These are phyloP conservation scores for Phaethornis superciliosus DNA, from an alignment of 2,113 vertebrate genomes.

Conservation along the genomic window DNA sequence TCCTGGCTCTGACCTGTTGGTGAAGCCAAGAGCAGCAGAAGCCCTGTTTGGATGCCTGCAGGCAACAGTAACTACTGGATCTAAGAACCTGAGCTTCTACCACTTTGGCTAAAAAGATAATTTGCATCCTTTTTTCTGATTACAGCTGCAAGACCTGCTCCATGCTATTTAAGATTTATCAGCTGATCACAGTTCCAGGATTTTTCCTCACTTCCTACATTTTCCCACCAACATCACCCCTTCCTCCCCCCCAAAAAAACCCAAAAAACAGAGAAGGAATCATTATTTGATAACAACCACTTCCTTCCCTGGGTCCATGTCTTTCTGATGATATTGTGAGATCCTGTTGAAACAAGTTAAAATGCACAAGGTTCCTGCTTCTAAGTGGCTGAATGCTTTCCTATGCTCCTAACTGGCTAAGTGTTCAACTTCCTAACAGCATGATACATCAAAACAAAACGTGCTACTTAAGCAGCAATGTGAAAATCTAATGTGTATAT, in stretches of 20 bases:
- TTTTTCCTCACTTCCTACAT: background rate
- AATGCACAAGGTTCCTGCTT: background rate
- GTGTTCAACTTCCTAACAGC: background rate
- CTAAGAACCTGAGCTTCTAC: background rate
- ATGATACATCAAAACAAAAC: background rate
- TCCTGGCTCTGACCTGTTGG: background rate
- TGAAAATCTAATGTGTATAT: background rate
- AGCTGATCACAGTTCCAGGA: background rate
- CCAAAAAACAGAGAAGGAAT: background rate
- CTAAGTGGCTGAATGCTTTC: background rate
- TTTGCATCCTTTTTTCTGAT: background rate
- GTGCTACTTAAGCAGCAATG: background rate
- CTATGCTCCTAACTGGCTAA: background rate
- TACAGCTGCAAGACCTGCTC: background rate
- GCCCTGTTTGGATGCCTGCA: background rate
- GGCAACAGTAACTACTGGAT: background rate
- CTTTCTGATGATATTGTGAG: background rate
- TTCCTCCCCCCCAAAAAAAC: too few species aligned
- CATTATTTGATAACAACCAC: background rate
- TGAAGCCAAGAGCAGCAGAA: background rate
- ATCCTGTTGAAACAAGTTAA: background rate
- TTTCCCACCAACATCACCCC: background rate
- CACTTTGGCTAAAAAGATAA: background rate
- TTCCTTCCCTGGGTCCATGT: rapidly evolving
- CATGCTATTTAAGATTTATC: background rate